Conservation (phyloP, 2,888 invertebrate species). For the Cheilosia scutellata region DNA sequence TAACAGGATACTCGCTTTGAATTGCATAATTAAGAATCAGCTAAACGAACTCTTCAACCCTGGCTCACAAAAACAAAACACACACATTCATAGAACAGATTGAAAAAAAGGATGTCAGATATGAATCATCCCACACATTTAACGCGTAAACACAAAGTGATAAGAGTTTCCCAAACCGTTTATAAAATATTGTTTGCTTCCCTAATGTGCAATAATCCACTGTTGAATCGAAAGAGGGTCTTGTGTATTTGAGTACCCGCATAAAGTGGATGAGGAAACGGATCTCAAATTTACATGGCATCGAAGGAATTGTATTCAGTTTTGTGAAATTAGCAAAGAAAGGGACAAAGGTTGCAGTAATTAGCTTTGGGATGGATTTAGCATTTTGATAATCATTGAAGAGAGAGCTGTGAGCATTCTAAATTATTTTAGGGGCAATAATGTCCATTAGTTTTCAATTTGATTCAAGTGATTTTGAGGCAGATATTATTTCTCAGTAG, state of each 20-base stretch:
- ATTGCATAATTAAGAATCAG: constrained; percentile 68
- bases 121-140: constrained; percentile 60
- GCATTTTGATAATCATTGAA: constrained; percentile 10
- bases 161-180: constrained; percentile 66
- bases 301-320: constrained; percentile 23
- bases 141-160: constrained; percentile 57
- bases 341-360: constrained; percentile 1
- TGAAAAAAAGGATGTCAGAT: constrained; percentile 57
- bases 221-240: constrained; percentile 55
- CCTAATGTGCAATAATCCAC: constrained; percentile 57
- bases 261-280: constrained; percentile 49
- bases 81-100: constrained; percentile 28
- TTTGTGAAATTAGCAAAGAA: constrained; percentile 41
- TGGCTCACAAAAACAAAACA: constrained; percentile 29
- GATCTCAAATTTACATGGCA: constrained; percentile 45
- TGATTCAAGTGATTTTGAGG: too few relatives aligned
- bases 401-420: neutral
- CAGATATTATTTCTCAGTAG: too few relatives aligned
- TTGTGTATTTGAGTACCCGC: constrained; percentile 36
- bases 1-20: constrained; percentile 67
- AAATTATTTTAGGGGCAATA: constrained; percentile 1
- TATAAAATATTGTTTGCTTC: constrained; percentile 59
- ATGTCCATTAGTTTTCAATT: neutral
- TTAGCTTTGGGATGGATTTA: constrained; percentile 3
- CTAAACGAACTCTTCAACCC: constrained; percentile 59